A percentile compares a stretch with the other conserved stretches of the same genome.
Evolutionary conservation across 2,797 vertebrate genomes (phyloP).

Genomic region (Onychomys torridus): DNA sequence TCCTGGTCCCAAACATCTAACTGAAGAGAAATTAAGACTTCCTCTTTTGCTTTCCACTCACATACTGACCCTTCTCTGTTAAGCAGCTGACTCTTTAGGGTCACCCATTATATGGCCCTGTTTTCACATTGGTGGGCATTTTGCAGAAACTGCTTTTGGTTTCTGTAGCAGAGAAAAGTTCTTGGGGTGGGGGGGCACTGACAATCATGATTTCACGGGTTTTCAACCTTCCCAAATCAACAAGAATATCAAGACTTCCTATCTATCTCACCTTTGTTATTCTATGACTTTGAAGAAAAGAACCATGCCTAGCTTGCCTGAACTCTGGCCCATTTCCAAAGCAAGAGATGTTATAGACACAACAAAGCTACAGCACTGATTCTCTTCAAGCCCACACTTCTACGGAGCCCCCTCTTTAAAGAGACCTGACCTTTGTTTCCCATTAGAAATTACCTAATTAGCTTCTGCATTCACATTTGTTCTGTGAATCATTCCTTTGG

Average conservation of each 20-base stretch:
- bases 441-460: slow-evolving; percentile 55
- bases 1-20: not conserved
- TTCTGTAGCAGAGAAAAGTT: not conserved
- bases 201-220: not conserved
- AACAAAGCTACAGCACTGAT: not conserved
- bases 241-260: slow-evolving; percentile 46
- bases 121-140: not conserved
- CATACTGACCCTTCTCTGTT: not conserved
- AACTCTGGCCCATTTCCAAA: slow-evolving; percentile 36
- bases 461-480: slow-evolving; percentile 29
- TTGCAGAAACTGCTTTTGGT: not conserved
- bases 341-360: not conserved
- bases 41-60: rapidly evolving
- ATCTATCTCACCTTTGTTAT: not conserved
- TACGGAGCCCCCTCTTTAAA: slow-evolving; percentile 29
- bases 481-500: slow-evolving; percentile 34
- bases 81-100: not conserved
- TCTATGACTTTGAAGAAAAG: slow-evolving; percentile 2
- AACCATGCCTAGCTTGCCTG: not conserved
- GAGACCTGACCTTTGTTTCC: slow-evolving; percentile 53
- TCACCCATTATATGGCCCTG: not conserved
- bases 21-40: not conserved
- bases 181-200: no score
- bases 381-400: not conserved
- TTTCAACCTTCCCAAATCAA: slow-evolving; percentile 53